These are phyloP conservation scores for Hydrolagus affinis DNA, from an alignment of 2,113 vertebrate species.

Conservation along the genomic window DNA sequence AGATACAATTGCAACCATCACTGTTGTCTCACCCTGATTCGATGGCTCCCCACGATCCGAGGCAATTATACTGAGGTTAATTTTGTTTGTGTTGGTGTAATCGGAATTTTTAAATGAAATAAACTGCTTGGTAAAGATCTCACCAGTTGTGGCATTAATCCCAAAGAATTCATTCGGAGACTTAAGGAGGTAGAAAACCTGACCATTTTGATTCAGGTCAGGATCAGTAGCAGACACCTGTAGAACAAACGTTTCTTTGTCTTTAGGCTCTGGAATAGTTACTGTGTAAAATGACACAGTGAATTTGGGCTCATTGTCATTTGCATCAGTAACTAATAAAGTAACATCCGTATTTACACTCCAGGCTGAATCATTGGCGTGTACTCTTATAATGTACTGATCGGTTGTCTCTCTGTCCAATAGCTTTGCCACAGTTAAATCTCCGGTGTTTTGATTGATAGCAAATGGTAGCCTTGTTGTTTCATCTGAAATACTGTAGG, in stretches of 20 bases:
- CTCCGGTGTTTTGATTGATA: slow-evolving; percentile 48
- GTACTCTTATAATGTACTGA: slow-evolving; percentile 51
- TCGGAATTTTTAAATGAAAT: slow-evolving; percentile 37
- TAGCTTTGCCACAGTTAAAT: slow-evolving; percentile 41
- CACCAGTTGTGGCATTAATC: slow-evolving; percentile 50
- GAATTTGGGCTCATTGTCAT: slow-evolving; percentile 59
- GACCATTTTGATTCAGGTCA: slow-evolving; percentile 47
- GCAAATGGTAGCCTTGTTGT: slow-evolving; percentile 45
- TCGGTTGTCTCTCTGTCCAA: slow-evolving; percentile 55
- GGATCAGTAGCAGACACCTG: slow-evolving; percentile 51
- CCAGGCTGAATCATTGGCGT: slow-evolving; percentile 61
- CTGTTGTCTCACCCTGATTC: slow-evolving; percentile 40
- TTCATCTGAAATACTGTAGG: slow-evolving; percentile 46
- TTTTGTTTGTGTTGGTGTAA: slow-evolving; percentile 37
- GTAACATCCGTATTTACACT: slow-evolving; percentile 55
- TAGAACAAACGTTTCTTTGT: slow-evolving; percentile 44
- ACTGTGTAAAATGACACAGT: slow-evolving; percentile 39
- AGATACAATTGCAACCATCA: slow-evolving; percentile 47
- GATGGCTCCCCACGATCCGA: slow-evolving; percentile 49
- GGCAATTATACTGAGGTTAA: slow-evolving; percentile 47
- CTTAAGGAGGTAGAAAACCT: slow-evolving; percentile 54
- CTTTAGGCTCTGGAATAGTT: slow-evolving; percentile 46
- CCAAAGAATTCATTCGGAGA: slow-evolving; percentile 51
- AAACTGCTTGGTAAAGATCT: slow-evolving; percentile 50
- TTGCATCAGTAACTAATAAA: slow-evolving; percentile 51